Evolutionary conservation across 2,113 vertebrate genomes (phyloP), one percentile per base, ranked within the genome.

Genomic region (Sporophila hypoxantha): DNA sequence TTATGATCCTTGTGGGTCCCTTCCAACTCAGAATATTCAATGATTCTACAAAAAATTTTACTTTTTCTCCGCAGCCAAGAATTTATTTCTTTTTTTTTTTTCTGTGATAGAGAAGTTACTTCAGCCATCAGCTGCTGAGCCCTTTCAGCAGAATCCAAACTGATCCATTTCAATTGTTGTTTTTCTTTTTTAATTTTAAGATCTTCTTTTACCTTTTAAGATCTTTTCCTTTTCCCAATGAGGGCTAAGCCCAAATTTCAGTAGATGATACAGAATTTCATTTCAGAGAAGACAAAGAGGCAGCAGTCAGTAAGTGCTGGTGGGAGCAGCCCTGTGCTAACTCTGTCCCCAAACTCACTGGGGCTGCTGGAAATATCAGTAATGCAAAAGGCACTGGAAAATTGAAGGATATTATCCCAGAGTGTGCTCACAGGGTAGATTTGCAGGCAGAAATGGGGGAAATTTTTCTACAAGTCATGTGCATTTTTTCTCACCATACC

Each of bases 381-480:
- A 5, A 21, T 56, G 57, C n/a, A 77, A 42, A 50, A 89, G 26
- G 5, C 42, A 29, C 23, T 16, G 39, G 6, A 55, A 42, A 91
- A 27, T 14, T 30, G 53, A 69, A 47, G 49, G n/a, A 16, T 83
- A 5, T 70, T 34, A 20, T 47, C 41, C 41, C 44, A 60, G 30
- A 22, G 20, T 22, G 12, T 18, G 12, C 50, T 82, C 65, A 36
- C 21, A 8, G 27, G 30, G 29, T 23, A n/a, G 42, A 16, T 64
- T 39, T 75, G 36, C 16, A 44, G 42, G 49, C 6, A 62, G 37
- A 77, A 53, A 2, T 0, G n/a, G 0, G 42, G 3, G 18, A 41
- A 64, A 3, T 17, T 20, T 55, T 26, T 59, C 20, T 49, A 4
- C 53, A 85, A 3, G 2, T 66, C 53, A 27, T 4, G 1, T 3